Base-by-base conservation (phyloP, 1,140 invertebrate genomes). In the Drosophila watanabei region DNA sequence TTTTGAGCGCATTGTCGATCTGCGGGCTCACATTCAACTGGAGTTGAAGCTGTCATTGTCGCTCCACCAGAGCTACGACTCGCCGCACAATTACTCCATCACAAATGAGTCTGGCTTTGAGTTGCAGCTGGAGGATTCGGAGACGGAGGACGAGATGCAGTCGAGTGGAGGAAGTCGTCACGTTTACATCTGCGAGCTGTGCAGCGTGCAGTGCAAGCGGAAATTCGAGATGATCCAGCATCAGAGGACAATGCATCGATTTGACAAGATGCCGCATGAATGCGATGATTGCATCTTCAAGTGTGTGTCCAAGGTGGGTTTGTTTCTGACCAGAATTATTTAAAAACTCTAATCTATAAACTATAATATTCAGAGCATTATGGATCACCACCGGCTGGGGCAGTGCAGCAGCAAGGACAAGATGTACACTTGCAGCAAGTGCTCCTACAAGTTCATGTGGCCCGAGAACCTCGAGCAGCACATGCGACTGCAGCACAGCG, bases 391-490 rank as follows among this genome's bases (percentile, higher is more conserved):
- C n/a, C 61, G 64, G 2, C 59, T 62, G 14, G 72, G 69, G 4
- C 92, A 92, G 24, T 93, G 92, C 32, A 68, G 58, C 30, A 93
- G 80, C 49, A 43, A 45, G 4, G 85, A 93, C 8, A 93, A 93
- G 58, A 63, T 81, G 32, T 92, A 77, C 75, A n/a, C 91, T 39
- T 95, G 95, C 80, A 84, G 92, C 30, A 92, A 86, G 11, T 95
- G 94, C 76, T 92, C 92, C 28, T 94, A 94, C 72, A 81, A 83
- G 59, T 95, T 95, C 54, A 93, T 93, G 76, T 94, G 94, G 93
- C 94, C 94, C 58, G 94, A 94, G 63, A 93, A 94, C 59, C 81
- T 95, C 3, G 91, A 94, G 8, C 93, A 93, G 33, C 94, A 95
- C 56, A 65, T 92, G 8, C 93, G 90, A 52, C 79, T 94, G 41